A percentile compares a stretch with the other conserved stretches of the same genome.
Evolutionary conservation across 2,888 invertebrate genomes (phyloP).

Genomic region (Drosophila neonasuta): DNA sequence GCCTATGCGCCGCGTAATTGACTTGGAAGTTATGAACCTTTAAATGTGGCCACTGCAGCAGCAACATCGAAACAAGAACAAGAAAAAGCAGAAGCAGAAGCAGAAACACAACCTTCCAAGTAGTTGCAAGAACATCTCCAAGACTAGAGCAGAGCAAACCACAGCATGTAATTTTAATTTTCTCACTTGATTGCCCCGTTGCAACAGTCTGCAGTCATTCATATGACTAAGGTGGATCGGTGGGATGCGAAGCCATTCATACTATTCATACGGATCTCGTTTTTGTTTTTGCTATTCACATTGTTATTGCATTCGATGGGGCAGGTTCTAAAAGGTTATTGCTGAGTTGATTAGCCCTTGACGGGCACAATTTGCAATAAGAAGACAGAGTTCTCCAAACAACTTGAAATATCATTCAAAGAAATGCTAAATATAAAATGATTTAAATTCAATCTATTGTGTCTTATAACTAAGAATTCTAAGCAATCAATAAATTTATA

Average conservation of each 20-base stretch:
- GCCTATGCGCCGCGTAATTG: conserved; percentile 71
- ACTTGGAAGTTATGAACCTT: conserved; percentile 79
- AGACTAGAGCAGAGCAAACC: conserved; percentile 10
- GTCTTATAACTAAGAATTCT: too few species aligned
- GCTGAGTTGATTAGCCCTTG: conserved; percentile 50
- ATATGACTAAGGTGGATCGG: conserved; percentile 30
- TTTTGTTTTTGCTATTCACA: conserved; percentile 29
- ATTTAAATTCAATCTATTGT: too few species aligned
- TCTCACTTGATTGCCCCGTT: conserved; percentile 76
- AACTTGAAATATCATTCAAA: conserved; percentile 12
- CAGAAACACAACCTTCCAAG: conserved; percentile 12
- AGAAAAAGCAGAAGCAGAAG: conserved; percentile 9
- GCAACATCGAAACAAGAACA: conserved; percentile 5
- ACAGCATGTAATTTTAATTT: conserved; percentile 74
- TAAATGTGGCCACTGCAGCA: conserved; percentile 69
- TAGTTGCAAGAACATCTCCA: conserved; percentile 20
- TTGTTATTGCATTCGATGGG: conserved; percentile 44
- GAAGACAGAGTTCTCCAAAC: neutral
- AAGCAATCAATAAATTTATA: too few species aligned
- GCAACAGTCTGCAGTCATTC: conserved; percentile 50
- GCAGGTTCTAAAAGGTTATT: conserved; percentile 1
- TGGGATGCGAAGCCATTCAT: conserved; percentile 44
- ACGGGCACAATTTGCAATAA: conserved; percentile 5
- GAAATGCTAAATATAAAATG: neutral
- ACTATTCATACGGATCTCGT: conserved; percentile 31